Evolutionary conservation across 37 sponge, comb jelly and placozoan species (phyloP).

Genomic region (Hexactinellida sp.): DNA sequence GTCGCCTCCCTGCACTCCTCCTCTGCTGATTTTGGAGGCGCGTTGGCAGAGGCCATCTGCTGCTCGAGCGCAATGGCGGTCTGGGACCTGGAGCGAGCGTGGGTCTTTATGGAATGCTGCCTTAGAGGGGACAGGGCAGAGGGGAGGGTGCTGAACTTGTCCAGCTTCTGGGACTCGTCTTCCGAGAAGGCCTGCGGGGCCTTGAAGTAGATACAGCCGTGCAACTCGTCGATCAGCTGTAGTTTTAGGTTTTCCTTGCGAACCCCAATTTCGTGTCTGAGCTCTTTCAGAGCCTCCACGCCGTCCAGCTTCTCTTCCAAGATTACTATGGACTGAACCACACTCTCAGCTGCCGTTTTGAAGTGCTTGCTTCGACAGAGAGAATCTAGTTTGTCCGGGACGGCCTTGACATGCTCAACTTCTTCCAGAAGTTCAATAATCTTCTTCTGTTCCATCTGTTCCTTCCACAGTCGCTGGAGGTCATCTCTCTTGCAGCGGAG

Average conservation of each 20-base stretch:
- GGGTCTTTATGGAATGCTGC: neutral
- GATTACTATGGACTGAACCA: constrained; percentile 27
- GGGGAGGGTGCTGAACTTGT: neutral
- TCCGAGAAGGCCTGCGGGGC: neutral
- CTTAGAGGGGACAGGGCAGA: neutral
- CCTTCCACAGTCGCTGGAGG: constrained; percentile 70
- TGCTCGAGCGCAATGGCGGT: neutral
- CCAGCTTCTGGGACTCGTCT: neutral
- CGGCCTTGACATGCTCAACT: constrained; percentile 34
- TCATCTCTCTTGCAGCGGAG: constrained; percentile 75
- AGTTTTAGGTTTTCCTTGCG: constrained; percentile 43
- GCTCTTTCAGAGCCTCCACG: constrained; percentile 60
- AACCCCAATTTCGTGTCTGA: constrained; percentile 34
- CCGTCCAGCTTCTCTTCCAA: constrained; percentile 36
- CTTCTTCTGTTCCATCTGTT: constrained; percentile 69
- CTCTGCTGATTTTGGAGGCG: neutral
- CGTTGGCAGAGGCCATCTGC: neutral
- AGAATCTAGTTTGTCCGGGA: constrained; percentile 37
- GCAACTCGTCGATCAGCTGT: constrained; percentile 65
- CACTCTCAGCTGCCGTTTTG: constrained; percentile 56
- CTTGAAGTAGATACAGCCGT: constrained; percentile 51
- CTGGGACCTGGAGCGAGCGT: neutral
- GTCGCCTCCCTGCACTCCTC: constrained; percentile 13
- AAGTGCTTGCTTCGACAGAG: constrained; percentile 46
- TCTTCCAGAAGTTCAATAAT: constrained; percentile 71